phyloP scores from a whole-genome alignment of 53 echinoderm and acorn worm genomes.

The Echinometra lucunter region DNA sequence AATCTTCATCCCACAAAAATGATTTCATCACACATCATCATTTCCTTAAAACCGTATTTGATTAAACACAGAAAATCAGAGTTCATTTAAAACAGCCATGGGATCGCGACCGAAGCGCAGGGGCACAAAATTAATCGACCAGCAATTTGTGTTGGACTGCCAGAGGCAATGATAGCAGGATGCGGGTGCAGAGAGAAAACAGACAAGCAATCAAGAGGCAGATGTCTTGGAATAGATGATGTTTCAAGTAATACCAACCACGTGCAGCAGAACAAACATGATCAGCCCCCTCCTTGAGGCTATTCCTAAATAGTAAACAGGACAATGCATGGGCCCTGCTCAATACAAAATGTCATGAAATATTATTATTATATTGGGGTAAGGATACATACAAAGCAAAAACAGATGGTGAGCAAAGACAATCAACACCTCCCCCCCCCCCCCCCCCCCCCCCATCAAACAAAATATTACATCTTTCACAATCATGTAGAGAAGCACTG shows the following conservation, averaged over 20 bases:
- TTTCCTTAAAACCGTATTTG: not conserved
- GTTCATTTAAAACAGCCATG: not conserved
- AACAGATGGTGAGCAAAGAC: not conserved
- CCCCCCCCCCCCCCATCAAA: too few relatives aligned
- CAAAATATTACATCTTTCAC: too few relatives aligned
- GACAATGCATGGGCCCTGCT: not conserved
- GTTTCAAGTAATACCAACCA: not conserved
- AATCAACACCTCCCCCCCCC: not conserved
- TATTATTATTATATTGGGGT: too few relatives aligned
- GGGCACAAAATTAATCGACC: conserved; percentile 36
- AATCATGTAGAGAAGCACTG: too few relatives aligned
- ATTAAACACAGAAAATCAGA: not conserved
- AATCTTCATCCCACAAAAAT: not conserved
- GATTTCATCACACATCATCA: not conserved
- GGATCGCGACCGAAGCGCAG: not conserved
- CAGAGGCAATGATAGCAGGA: not conserved
- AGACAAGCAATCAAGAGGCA: not conserved
- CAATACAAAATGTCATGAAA: not conserved
- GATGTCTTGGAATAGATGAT: not conserved
- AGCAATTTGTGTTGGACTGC: conserved; percentile 30
- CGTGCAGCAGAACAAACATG: not conserved
- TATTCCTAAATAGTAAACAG: not conserved
- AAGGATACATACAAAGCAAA: not conserved
- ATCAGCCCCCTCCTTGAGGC: not conserved
- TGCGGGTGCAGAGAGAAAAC: conserved; percentile 17